Base-by-base conservation (phyloP, 2,797 vertebrate genomes). In the Jordanella pulchra region DNA sequence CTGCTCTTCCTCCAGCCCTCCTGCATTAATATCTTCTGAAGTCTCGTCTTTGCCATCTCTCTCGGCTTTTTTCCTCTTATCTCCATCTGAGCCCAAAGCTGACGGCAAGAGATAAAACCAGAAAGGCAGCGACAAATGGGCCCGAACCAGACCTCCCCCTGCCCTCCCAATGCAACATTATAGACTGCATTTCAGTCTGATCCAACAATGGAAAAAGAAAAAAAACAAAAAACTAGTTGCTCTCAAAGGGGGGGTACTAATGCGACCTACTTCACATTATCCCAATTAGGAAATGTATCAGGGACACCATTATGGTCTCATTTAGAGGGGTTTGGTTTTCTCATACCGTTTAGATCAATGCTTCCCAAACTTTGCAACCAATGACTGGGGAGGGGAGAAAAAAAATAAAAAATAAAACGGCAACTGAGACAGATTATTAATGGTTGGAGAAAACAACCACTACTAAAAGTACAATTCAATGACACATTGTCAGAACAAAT, bases 211-310 rank as follows among this genome's bases (percentile, higher is more conserved):
- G 12, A 14, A 42, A 42, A 53, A 48, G 71, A 72, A 51, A 47
- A 35, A 13, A 56, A n/a, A n/a, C n/a, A n/a, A n/a, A n/a, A n/a
- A n/a, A n/a, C n/a, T n/a, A n/a, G n/a, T 27, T 30, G 42, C 50
- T 60, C 42, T 66, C 54, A 13, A 10, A 28, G 25, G 39, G 25
- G 35, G 28, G 56, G 65, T 28, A 39, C 60, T 70, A 54, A 60
- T 69, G 70, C 67, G 80, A 77, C 79, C 74, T 1, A 60, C 53
- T 83, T 82, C 61, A 42, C 69, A 48, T 72, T 13, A 78, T 48
- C 75, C 74, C 65, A 81, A 35, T 84, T 70, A 77, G 21, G 60
- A 61, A 23, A 74, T 13, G 27, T 35, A 7, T 67, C 47, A 51
- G 45, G 45, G 67, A 72, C 63, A 48, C 21, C 4, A 0, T 9